Conservation (phyloP, 2,797 vertebrate species). For the Phyllotis vaccarum region DNA sequence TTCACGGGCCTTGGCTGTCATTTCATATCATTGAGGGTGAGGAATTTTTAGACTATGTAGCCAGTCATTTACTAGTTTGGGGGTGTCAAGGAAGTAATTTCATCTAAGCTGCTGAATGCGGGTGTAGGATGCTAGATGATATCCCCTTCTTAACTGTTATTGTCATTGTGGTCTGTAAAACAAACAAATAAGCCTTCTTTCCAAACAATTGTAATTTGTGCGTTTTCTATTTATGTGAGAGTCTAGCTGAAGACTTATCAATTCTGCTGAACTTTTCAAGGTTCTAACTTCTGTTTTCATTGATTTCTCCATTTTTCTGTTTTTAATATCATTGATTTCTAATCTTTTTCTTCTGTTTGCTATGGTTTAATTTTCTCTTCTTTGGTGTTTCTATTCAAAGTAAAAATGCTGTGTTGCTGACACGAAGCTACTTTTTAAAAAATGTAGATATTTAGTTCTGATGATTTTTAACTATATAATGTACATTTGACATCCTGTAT, state of each 20-base stretch:
- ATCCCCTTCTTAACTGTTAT: background rate
- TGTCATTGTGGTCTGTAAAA: background rate
- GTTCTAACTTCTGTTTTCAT: conserved; percentile 65
- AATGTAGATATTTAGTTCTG: background rate
- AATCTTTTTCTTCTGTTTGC: conserved; percentile 5
- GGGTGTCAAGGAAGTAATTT: background rate
- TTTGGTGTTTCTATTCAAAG: conserved; percentile 44
- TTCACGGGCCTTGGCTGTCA: background rate
- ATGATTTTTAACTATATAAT: background rate
- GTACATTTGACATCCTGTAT: background rate
- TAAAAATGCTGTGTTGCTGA: background rate
- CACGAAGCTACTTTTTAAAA: background rate
- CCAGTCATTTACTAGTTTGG: background rate
- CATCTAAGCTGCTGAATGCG: background rate
- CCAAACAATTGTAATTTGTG: conserved; percentile 57
- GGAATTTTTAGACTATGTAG: background rate
- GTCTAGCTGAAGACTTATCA: conserved; percentile 53
- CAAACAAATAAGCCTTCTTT: background rate
- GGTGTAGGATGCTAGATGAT: too few relatives aligned
- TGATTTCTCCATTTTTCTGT: conserved; percentile 71
- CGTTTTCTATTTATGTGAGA: conserved; percentile 65
- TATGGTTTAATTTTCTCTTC: conserved; percentile 39
- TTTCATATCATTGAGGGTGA: background rate
- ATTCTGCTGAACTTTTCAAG: conserved; percentile 67
- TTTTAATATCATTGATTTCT: conserved; percentile 66